phyloP scores from a whole-genome alignment of 1,140 invertebrate genomes.

The Zaprionus ornatus region DNA sequence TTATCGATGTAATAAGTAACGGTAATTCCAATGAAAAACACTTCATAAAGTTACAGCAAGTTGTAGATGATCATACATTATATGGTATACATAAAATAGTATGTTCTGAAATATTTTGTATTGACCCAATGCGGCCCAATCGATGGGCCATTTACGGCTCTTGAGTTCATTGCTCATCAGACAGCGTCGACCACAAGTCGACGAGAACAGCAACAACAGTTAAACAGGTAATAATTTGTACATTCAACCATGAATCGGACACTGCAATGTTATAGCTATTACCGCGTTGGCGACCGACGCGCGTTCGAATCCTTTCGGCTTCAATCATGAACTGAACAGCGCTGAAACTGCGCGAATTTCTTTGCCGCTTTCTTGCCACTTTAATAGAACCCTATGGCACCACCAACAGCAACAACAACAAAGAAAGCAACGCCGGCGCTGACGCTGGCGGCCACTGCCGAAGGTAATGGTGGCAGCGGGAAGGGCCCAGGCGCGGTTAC shows the following conservation, averaged over 20 bases:
- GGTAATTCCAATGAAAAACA: not conserved
- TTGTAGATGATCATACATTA: no score
- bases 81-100: no score
- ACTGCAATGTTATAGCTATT: slow-evolving; percentile 32
- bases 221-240: not conserved
- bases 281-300: slow-evolving; percentile 68
- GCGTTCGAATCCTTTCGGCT: slow-evolving; percentile 80
- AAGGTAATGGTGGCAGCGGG: not conserved
- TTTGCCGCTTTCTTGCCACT: slow-evolving; percentile 72
- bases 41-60: not conserved
- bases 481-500: not conserved
- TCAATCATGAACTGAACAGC: slow-evolving; percentile 67
- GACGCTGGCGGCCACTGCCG: slow-evolving; percentile 39
- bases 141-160: not conserved
- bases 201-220: not conserved
- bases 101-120: not conserved
- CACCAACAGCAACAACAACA: slow-evolving; percentile 32
- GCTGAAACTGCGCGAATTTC: slow-evolving; percentile 75
- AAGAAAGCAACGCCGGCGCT: slow-evolving; percentile 35
- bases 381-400: slow-evolving; percentile 52
- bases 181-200: not conserved
- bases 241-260: not conserved
- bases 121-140: not conserved
- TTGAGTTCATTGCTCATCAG: not conserved
- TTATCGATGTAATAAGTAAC: not conserved